Conservation (phyloP, 2,797 vertebrate species). For the Ptychadena robeensis region DNA sequence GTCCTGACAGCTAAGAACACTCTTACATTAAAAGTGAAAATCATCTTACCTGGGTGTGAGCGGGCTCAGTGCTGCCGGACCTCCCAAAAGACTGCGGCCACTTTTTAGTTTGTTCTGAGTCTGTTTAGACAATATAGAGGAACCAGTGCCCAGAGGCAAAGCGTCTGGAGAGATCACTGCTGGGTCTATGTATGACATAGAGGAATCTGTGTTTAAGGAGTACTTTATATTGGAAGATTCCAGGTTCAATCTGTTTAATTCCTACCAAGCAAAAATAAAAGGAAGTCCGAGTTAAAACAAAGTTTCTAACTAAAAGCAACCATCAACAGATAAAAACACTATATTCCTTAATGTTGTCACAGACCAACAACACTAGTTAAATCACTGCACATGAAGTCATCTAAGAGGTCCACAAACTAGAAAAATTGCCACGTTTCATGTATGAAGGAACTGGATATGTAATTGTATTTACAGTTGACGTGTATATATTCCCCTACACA, state of each 20-base stretch:
- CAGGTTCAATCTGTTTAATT: slow-evolving; percentile 94
- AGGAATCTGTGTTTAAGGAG: slow-evolving; percentile 89
- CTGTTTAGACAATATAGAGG: slow-evolving; percentile 89
- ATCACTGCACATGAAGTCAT: too few species aligned
- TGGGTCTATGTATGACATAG: slow-evolving; percentile 94
- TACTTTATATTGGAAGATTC: slow-evolving; percentile 96
- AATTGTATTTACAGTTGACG: too few species aligned
- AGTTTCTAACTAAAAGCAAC: too few species aligned
- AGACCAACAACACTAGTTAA: too few species aligned
- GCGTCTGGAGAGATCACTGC: slow-evolving; percentile 93
- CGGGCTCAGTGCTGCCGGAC: slow-evolving; percentile 89
- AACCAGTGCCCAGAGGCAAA: slow-evolving; percentile 84
- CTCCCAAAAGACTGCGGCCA: slow-evolving; percentile 91
- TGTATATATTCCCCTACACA: too few species aligned
- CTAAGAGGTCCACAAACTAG: too few species aligned
- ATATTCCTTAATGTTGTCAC: too few species aligned
- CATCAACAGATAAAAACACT: too few species aligned
- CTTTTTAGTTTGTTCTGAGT: slow-evolving; percentile 96
- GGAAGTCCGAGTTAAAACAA: background rate
- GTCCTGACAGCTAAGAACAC: background rate
- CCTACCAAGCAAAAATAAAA: slow-evolving; percentile 74
- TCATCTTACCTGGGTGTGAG: slow-evolving; percentile 90
- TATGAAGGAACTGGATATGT: too few species aligned
- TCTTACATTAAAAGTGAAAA: background rate
- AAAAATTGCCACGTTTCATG: too few species aligned